Percentiles rank a stretch among this genome's conserved stretches.
These are phyloP conservation scores for Piaya cayana DNA, from an alignment of 2,113 vertebrate genomes.

Conservation along the genomic window DNA sequence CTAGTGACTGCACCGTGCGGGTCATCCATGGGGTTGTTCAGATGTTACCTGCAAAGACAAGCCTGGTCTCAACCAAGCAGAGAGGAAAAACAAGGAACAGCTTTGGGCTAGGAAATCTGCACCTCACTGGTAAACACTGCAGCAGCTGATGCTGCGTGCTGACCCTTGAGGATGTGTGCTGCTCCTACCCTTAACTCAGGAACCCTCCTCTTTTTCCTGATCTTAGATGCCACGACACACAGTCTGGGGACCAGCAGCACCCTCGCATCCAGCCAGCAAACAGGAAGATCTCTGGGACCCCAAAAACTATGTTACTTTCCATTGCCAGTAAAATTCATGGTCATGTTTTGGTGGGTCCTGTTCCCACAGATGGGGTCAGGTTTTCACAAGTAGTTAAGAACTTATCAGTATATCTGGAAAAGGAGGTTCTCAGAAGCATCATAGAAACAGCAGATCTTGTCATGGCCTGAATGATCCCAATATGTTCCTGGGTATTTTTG, in stretches of 20 bases:
- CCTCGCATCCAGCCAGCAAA: background rate
- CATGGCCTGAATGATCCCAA: background rate
- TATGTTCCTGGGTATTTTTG: background rate
- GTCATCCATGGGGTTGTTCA: background rate
- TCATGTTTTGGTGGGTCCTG: background rate
- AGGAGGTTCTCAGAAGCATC: background rate
- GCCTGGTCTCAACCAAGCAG: background rate
- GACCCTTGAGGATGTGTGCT: accelerated
- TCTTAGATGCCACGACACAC: accelerated
- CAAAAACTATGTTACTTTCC: background rate
- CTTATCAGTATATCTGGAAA: background rate
- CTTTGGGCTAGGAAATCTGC: background rate
- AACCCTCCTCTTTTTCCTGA: background rate
- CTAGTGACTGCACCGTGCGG: background rate
- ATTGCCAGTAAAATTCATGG: background rate
- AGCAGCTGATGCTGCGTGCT: background rate
- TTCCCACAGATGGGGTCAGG: background rate
- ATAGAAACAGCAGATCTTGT: background rate
- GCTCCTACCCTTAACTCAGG: background rate
- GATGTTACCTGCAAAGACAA: background rate
- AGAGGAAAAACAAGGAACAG: background rate
- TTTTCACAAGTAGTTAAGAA: background rate
- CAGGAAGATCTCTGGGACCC: background rate
- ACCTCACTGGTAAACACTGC: accelerated
- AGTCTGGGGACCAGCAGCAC: background rate